Evolutionary conservation across 2,113 vertebrate genomes (phyloP).

Genomic region (Lucifuga dentata): DNA sequence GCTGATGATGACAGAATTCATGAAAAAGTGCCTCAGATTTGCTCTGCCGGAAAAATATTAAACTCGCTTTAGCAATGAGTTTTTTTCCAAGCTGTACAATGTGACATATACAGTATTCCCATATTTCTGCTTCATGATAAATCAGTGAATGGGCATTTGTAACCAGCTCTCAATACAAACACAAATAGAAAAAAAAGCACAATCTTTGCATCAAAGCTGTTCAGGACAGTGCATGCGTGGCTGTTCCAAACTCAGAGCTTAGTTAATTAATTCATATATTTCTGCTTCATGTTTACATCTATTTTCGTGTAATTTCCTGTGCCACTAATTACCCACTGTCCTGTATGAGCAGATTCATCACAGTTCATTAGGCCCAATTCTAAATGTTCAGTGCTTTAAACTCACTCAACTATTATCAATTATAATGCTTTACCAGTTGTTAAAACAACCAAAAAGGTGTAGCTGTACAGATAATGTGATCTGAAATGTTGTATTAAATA

Average conservation of each 20-base stretch:
- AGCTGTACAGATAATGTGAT: slow-evolving; percentile 31
- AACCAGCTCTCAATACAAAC: slow-evolving; percentile 8
- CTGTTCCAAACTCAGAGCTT: slow-evolving; percentile 12
- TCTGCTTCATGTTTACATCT: slow-evolving; percentile 16
- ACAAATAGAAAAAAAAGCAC: slow-evolving; percentile 22
- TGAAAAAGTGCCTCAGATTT: slow-evolving; percentile 42
- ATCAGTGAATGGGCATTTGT: not conserved
- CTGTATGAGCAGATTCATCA: not conserved
- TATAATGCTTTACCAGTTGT: slow-evolving; percentile 28
- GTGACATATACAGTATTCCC: slow-evolving; percentile 4
- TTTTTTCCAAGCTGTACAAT: slow-evolving; percentile 43
- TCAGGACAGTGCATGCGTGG: slow-evolving; percentile 30
- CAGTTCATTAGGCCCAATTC: slow-evolving; percentile 13
- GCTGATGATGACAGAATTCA: slow-evolving; percentile 29
- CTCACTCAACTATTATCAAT: slow-evolving; percentile 12
- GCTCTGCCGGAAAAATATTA: slow-evolving; percentile 30
- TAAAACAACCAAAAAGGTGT: slow-evolving; percentile 13
- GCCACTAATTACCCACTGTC: slow-evolving; percentile 22
- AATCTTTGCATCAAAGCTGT: slow-evolving; percentile 39
- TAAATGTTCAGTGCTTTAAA: slow-evolving; percentile 44
- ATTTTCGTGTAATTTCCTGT: slow-evolving; percentile 18
- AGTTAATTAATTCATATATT: slow-evolving; percentile 13
- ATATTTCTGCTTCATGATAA: slow-evolving; percentile 8
- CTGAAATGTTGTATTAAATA: slow-evolving; percentile 12
- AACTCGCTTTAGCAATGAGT: slow-evolving; percentile 30